These are phyloP conservation scores for Thyatira batis DNA, from an alignment of 2,888 invertebrate species.

Conservation along the genomic window DNA sequence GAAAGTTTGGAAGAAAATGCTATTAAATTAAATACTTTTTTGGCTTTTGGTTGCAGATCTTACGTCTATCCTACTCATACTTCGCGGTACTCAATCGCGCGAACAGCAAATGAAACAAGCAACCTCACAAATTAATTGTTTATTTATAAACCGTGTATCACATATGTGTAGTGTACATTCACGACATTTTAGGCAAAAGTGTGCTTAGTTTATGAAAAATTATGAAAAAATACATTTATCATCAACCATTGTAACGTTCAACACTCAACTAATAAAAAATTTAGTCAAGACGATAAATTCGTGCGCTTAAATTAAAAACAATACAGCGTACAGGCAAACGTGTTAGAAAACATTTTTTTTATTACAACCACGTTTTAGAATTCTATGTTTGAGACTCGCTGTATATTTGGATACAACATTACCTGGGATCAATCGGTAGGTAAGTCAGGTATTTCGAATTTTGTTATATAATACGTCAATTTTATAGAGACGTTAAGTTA, in stretches of 20 bases:
- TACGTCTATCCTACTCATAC: conserved; percentile 72
- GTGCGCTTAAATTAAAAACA: conserved; percentile 72
- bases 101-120: conserved; percentile 39
- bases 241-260: conserved; percentile 49
- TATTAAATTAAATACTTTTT: too few species aligned
- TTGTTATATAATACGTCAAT: too few species aligned
- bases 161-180: conserved; percentile 78
- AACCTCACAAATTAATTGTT: conserved; percentile 66
- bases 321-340: conserved; percentile 58
- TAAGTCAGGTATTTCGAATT: neutral
- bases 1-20: too few species aligned
- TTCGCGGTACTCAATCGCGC: conserved; percentile 71
- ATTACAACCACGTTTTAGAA: conserved; percentile 60
- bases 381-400: conserved; percentile 21
- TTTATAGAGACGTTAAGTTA: too few species aligned
- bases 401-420: conserved; percentile 25
- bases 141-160: conserved; percentile 80
- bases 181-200: conserved; percentile 77
- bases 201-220: conserved; percentile 65
- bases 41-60: conserved; percentile 52
- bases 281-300: conserved; percentile 71
- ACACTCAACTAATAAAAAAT: conserved; percentile 51
- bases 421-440: conserved; percentile 9
- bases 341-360: conserved; percentile 36
- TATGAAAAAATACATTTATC: conserved; percentile 61